Evolutionary conservation across 2,797 vertebrate genomes (phyloP).

Genomic region (Anisognathus igniventris): DNA sequence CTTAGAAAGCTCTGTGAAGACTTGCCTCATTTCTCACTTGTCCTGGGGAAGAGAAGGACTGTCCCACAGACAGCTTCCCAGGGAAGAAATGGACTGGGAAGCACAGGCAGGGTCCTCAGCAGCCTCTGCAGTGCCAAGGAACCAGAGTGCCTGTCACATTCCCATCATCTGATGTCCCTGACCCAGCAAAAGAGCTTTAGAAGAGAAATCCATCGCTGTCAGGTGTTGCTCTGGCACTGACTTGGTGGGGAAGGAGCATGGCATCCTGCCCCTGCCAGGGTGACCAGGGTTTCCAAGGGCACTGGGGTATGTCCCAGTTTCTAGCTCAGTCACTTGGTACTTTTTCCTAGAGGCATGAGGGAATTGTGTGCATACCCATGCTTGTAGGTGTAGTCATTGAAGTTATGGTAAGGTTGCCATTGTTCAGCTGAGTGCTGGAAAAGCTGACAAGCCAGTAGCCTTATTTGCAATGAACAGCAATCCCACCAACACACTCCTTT

Average conservation of each 20-base stretch:
- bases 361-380: neutral
- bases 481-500: neutral
- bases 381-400: neutral
- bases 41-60: neutral
- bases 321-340: neutral
- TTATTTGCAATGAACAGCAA: neutral
- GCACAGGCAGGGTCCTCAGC: neutral
- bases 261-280: neutral
- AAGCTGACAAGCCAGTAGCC: neutral
- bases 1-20: neutral
- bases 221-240: neutral
- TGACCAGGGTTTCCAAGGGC: neutral
- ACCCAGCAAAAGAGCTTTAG: neutral
- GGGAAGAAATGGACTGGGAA: neutral
- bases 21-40: neutral
- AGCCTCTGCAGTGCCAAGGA: fast-evolving
- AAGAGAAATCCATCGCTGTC: neutral
- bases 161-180: neutral
- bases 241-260: neutral
- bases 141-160: neutral
- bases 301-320: neutral
- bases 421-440: neutral
- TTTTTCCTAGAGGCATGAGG: neutral
- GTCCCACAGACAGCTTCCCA: fast-evolving
- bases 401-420: neutral